phyloP scores from a whole-genome alignment of 2,888 invertebrate species.

The Drosophila maculinotata region DNA sequence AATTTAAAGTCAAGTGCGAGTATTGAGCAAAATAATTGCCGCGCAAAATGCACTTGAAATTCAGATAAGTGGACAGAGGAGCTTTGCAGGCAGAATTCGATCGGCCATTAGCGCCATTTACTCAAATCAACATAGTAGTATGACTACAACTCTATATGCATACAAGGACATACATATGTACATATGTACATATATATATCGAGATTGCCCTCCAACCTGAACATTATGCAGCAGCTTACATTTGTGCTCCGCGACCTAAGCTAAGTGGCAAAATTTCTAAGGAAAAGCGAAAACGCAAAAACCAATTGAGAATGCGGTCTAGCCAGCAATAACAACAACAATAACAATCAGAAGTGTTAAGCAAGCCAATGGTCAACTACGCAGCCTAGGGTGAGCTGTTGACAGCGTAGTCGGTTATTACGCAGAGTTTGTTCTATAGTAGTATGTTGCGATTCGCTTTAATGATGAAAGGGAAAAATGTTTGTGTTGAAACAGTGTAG shows the following conservation, averaged over 20 bases:
- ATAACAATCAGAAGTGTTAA: slow-evolving; percentile 24
- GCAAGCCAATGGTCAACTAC: slow-evolving; percentile 55
- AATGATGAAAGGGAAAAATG: neutral
- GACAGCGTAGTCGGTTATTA: no score
- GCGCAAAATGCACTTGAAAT: slow-evolving; percentile 66
- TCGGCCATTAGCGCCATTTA: slow-evolving; percentile 75
- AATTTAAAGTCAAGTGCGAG: slow-evolving; percentile 76
- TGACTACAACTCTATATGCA: slow-evolving; percentile 8
- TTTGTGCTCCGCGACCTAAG: slow-evolving; percentile 7
- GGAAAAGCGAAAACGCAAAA: slow-evolving; percentile 68
- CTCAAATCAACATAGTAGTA: slow-evolving; percentile 51
- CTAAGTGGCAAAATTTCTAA: slow-evolving; percentile 75
- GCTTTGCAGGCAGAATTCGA: slow-evolving; percentile 37
- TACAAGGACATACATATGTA: slow-evolving; percentile 11
- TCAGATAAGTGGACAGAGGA: slow-evolving; percentile 61
- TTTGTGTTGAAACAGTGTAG: neutral
- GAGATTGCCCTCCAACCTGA: no score
- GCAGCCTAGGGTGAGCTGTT: neutral
- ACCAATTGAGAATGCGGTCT: slow-evolving; percentile 52
- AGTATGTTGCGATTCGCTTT: no score
- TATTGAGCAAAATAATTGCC: slow-evolving; percentile 76
- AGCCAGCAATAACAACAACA: slow-evolving; percentile 28
- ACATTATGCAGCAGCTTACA: slow-evolving; percentile 48
- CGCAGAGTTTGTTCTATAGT: neutral
- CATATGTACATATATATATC: slow-evolving; percentile 11